These are phyloP conservation scores for Alauda arvensis DNA, from an alignment of 2,797 vertebrate species.

Conservation along the genomic window DNA sequence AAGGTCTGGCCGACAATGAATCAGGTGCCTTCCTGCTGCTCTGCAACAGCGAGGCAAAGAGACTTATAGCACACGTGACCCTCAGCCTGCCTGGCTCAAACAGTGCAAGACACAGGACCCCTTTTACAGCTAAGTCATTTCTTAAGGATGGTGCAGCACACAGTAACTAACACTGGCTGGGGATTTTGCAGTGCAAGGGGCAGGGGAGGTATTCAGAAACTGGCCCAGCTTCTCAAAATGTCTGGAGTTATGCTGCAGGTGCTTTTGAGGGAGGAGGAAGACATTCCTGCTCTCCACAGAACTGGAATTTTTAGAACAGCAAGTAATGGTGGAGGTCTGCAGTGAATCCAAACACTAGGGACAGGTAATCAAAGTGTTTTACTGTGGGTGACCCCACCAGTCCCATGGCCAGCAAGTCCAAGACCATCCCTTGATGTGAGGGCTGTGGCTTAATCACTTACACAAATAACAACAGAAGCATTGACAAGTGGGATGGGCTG, in stretches of 20 bases:
- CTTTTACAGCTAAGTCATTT: neutral
- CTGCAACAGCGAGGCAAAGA: conserved; percentile 91
- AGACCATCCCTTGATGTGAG: fast-evolving
- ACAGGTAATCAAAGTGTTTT: fast-evolving
- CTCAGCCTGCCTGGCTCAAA: neutral
- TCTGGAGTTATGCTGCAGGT: neutral
- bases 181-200: neutral
- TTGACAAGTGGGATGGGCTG: neutral
- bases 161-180: fast-evolving
- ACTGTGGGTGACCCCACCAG: neutral
- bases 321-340: neutral
- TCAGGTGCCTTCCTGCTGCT: conserved; percentile 80
- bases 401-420: fast-evolving
- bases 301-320: neutral
- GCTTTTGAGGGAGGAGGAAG: neutral
- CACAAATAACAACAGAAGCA: neutral
- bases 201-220: fast-evolving
- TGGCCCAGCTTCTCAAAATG: neutral
- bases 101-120: neutral
- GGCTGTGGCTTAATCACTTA: too few species aligned
- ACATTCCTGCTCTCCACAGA: neutral
- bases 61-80: conserved; percentile 57
- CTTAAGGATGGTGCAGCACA: neutral
- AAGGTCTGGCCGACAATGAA: conserved; percentile 82
- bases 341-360: neutral